Conservation (phyloP, 2,888 invertebrate genomes). For the Drosophila vallismaia region DNA sequence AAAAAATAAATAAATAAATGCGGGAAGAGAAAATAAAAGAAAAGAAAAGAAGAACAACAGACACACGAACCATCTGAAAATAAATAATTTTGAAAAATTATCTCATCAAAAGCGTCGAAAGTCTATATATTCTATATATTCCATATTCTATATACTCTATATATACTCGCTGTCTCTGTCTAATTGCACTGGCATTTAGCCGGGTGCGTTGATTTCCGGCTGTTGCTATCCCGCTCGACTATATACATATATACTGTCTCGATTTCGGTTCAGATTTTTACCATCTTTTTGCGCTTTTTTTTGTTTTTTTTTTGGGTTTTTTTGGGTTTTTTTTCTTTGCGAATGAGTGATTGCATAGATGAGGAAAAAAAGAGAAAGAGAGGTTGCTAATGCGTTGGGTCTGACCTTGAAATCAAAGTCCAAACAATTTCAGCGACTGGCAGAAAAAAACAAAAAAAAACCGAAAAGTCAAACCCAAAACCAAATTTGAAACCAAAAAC, state of each 20-base stretch:
- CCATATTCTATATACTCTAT: neutral
- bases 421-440: slow-evolving; percentile 47
- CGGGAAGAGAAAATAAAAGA: slow-evolving; percentile 5
- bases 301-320: neutral
- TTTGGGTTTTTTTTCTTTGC: slow-evolving; percentile 9
- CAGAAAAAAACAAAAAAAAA: neutral
- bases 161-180: slow-evolving; percentile 8
- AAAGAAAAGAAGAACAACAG: neutral
- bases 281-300: neutral
- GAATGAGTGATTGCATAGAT: slow-evolving; percentile 57
- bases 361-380: slow-evolving; percentile 8
- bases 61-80: slow-evolving; percentile 14
- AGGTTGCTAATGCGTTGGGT: slow-evolving; percentile 57
- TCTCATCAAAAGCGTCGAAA: slow-evolving; percentile 60
- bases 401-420: slow-evolving; percentile 66
- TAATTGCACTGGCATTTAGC: slow-evolving; percentile 11
- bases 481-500: slow-evolving; percentile 51
- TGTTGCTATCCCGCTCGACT: slow-evolving; percentile 4
- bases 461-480: slow-evolving; percentile 28
- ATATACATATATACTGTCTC: neutral
- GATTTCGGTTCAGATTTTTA: neutral
- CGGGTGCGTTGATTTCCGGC: slow-evolving; percentile 36
- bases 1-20: slow-evolving; percentile 65
- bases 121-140: slow-evolving; percentile 1
- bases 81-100: slow-evolving; percentile 59